phyloP scores from a whole-genome alignment of 2,888 invertebrate genomes.

The Agrochola lychnidis region DNA sequence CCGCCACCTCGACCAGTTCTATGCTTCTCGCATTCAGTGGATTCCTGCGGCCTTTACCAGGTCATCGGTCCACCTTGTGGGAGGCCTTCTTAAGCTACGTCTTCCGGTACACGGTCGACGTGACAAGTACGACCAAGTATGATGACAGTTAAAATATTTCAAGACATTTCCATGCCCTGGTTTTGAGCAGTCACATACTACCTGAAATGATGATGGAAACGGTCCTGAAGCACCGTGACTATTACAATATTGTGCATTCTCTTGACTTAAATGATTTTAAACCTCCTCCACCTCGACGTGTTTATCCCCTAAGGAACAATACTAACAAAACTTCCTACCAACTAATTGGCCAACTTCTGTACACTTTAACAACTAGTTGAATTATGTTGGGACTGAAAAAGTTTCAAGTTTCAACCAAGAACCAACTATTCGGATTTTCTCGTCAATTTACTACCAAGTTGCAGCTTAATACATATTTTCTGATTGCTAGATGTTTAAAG shows the following conservation, averaged over 20 bases:
- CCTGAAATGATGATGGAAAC: background rate
- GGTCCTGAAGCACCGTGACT: background rate
- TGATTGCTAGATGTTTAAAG: background rate
- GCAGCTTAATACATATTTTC: constrained; percentile 2
- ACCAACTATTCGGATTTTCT: constrained; percentile 62
- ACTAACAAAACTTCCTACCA: constrained; percentile 74
- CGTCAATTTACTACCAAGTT: constrained; percentile 39
- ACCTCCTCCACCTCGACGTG: constrained; percentile 50
- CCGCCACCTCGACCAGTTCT: too few relatives aligned
- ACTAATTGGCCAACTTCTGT: constrained; percentile 84
- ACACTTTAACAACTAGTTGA: constrained; percentile 80
- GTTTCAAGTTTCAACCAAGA: constrained; percentile 67
- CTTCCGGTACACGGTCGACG: too few relatives aligned
- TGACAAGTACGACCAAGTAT: background rate
- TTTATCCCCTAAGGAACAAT: constrained; percentile 68
- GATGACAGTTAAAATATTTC: background rate
- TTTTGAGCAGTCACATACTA: background rate
- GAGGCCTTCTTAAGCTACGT: too few relatives aligned
- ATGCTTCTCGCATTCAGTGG: too few relatives aligned
- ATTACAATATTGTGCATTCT: background rate
- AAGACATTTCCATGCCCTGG: background rate
- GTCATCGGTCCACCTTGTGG: too few relatives aligned
- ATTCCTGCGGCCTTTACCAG: too few relatives aligned
- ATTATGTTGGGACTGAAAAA: constrained; percentile 73
- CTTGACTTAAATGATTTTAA: constrained; percentile 33